Percentiles rank a stretch among this genome's conserved stretches.
These are phyloP conservation scores for Phymorhynchus buccinoides DNA, from an alignment of 1,140 invertebrate genomes.

Conservation along the genomic window DNA sequence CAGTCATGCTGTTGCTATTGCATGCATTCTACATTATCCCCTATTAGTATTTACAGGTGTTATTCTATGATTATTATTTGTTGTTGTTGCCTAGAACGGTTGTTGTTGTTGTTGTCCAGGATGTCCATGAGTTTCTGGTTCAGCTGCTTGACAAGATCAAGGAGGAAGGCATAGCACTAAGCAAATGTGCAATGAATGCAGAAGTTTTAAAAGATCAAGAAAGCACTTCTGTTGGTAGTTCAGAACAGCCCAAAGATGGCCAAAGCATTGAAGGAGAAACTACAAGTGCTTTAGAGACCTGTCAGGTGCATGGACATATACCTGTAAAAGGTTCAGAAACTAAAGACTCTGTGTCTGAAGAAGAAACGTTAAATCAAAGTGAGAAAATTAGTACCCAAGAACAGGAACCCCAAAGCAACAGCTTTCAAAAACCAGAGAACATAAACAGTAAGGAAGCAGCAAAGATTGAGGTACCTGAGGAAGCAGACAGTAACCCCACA, in stretches of 20 bases:
- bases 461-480: not conserved
- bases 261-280: not conserved
- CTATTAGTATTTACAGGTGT: not conserved
- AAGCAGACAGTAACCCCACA: not conserved
- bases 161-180: constrained; percentile 58
- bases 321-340: not conserved
- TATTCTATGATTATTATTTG: not conserved
- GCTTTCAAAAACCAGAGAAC: not conserved
- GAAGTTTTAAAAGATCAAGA: not conserved
- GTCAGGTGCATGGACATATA: not conserved
- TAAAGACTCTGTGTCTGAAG: not conserved
- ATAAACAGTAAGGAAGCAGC: not conserved
- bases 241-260: not conserved
- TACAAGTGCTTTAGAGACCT: not conserved
- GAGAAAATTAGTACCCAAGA: not conserved
- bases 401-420: not conserved
- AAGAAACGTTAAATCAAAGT: not conserved
- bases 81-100: not conserved
- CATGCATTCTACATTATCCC: not conserved
- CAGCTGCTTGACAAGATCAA: constrained; percentile 71
- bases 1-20: too few relatives aligned
- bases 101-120: constrained; percentile 55
- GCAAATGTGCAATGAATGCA: not conserved
- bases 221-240: not conserved
- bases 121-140: constrained; percentile 72